Evolutionary conservation across 2,113 vertebrate genomes (phyloP).

Genomic region (Oxyura jamaicensis): DNA sequence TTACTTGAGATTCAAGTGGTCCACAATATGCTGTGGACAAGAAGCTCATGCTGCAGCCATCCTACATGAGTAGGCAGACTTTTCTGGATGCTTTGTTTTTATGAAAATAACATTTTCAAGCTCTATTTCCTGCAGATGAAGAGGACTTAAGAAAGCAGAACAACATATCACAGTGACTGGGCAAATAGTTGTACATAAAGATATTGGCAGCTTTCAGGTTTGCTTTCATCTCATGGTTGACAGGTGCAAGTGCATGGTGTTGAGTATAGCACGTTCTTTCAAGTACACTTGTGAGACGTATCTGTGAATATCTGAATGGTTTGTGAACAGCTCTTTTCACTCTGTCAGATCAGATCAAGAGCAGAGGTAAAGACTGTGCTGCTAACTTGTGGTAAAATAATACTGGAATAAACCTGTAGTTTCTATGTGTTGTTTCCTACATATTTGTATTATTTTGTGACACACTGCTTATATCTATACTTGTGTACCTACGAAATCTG

Average conservation of each 20-base stretch:
- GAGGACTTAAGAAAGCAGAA: not conserved
- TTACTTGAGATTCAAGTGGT: not conserved
- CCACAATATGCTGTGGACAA: not conserved
- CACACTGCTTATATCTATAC: not conserved
- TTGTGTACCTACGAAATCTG: not conserved
- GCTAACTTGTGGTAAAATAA: not conserved
- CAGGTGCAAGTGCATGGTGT: not conserved
- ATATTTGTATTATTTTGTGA: not conserved
- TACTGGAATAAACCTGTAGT: not conserved
- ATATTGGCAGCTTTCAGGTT: constrained; percentile 18
- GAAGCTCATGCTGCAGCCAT: not conserved
- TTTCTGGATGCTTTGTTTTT: not conserved
- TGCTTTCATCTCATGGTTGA: not conserved
- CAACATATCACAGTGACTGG: not conserved
- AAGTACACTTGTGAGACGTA: not conserved
- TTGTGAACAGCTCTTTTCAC: not conserved
- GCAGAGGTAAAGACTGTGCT: not conserved
- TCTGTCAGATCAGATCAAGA: constrained; percentile 20
- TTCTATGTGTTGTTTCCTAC: not conserved
- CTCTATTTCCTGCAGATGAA: not conserved
- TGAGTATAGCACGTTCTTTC: not conserved
- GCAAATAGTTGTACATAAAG: not conserved
- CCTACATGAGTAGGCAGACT: not conserved
- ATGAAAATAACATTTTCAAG: not conserved
- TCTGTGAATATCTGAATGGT: not conserved